Percentiles rank a stretch among this genome's conserved stretches.
phyloP scores from a whole-genome alignment of 2,888 invertebrate genomes.

The Pyrocoelia pectoralis region DNA sequence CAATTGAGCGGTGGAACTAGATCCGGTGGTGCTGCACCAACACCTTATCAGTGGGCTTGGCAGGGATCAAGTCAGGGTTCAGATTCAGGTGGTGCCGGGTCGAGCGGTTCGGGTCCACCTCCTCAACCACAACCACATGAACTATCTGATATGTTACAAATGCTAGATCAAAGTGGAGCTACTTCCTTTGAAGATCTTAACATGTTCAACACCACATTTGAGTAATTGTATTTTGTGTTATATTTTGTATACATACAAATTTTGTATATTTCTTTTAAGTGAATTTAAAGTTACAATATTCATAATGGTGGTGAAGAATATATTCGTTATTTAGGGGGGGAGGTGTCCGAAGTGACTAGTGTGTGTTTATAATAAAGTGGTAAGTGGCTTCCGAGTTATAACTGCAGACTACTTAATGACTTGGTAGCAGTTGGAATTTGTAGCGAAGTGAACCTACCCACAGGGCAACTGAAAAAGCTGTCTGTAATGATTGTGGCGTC shows the following conservation, averaged over 20 bases:
- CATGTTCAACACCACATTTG: constrained; percentile 88
- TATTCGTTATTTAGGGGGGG: constrained; percentile 38
- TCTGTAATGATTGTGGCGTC: constrained; percentile 48
- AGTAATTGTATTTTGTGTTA: constrained; percentile 56
- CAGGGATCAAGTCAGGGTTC: constrained; percentile 59
- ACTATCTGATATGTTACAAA: constrained; percentile 92
- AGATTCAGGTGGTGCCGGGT: constrained; percentile 59
- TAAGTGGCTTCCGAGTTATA: constrained; percentile 34
- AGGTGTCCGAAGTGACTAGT: constrained; percentile 39
- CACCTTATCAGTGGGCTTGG: constrained; percentile 59
- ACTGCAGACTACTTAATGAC: constrained; percentile 26
- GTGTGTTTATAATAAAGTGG: constrained; percentile 33
- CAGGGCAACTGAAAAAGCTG: constrained; percentile 36
- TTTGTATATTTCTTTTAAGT: constrained; percentile 40
- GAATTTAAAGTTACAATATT: constrained; percentile 14
- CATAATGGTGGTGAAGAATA: constrained; percentile 23
- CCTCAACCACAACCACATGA: constrained; percentile 80
- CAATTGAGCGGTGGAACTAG: constrained; percentile 73
- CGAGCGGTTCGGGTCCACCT: constrained; percentile 65
- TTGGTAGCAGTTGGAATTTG: constrained; percentile 29
- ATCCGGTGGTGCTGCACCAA: constrained; percentile 48
- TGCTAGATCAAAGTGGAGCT: constrained; percentile 85
- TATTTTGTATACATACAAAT: constrained; percentile 42
- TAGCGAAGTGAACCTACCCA: constrained; percentile 26
- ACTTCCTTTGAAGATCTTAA: constrained; percentile 88